Evolutionary conservation across 2,888 invertebrate genomes (phyloP).

Genomic region (Cosmia trapezina): DNA sequence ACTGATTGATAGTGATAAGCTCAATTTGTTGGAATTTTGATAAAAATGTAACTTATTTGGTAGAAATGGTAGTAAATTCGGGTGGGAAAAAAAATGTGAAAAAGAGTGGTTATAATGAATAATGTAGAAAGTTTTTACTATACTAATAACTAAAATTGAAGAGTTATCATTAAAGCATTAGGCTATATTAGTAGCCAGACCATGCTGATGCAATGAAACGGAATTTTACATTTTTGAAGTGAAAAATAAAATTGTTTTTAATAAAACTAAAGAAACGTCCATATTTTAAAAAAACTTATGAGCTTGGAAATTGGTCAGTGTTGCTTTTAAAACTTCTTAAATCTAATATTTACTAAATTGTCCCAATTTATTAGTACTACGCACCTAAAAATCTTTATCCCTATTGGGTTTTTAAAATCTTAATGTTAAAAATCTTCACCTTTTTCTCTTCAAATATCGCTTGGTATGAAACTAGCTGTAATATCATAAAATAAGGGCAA

Average conservation of each 20-base stretch:
- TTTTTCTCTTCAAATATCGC: conserved; percentile 35
- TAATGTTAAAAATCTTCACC: conserved; percentile 18
- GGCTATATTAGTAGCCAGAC: background rate
- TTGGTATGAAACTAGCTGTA: conserved; percentile 34
- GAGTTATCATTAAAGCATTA: background rate
- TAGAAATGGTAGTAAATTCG: background rate
- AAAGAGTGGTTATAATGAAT: background rate
- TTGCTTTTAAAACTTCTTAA: conserved; percentile 40
- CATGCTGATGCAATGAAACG: background rate
- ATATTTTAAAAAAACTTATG: conserved; percentile 40
- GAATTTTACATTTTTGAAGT: background rate
- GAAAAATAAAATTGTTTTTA: background rate
- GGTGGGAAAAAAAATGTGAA: background rate
- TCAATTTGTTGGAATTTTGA: conserved; percentile 19
- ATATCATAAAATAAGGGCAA: conserved; percentile 39
- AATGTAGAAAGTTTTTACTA: background rate
- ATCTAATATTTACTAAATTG: conserved; percentile 17
- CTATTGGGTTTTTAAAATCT: conserved; percentile 35
- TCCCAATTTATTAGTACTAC: conserved; percentile 21
- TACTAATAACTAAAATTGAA: background rate
- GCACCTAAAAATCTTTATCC: conserved; percentile 23
- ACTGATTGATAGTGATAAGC: conserved; percentile 38
- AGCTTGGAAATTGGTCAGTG: conserved; percentile 54
- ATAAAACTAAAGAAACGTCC: conserved; percentile 46
- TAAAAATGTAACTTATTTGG: background rate